Percentiles rank a stretch among this genome's conserved stretches.
phyloP scores from a whole-genome alignment of 2,888 invertebrate genomes.

The Drosophila austrosaltans region DNA sequence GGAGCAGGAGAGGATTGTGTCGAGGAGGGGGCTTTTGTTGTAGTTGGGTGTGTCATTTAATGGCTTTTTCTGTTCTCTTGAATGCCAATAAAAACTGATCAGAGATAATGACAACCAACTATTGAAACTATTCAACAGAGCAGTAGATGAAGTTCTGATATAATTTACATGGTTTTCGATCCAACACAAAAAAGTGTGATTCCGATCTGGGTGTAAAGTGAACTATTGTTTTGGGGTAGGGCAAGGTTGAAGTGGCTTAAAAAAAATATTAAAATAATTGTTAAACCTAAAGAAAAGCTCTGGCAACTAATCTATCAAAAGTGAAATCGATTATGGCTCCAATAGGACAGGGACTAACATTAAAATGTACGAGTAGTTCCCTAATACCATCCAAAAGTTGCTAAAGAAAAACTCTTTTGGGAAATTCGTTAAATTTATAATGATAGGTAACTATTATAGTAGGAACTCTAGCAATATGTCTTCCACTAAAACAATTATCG shows the following conservation, averaged over 20 bases:
- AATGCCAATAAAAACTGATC: constrained; percentile 43
- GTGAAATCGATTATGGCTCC: no score
- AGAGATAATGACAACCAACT: neutral
- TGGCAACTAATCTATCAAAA: no score
- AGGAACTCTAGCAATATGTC: no score
- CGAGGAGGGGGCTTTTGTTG: constrained; percentile 7
- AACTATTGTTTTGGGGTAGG: constrained; percentile 1
- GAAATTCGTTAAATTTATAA: no score
- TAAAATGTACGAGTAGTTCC: no score
- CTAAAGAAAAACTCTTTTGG: no score
- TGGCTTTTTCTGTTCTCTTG: constrained; percentile 53
- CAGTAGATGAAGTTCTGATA: constrained; percentile 31
- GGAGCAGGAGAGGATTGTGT: neutral
- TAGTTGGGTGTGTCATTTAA: constrained; percentile 69
- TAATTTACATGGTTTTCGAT: constrained; percentile 27
- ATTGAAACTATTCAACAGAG: constrained; percentile 9
- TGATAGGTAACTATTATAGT: no score
- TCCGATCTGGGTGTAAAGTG: neutral
- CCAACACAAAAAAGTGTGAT: neutral
- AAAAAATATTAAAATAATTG: neutral
- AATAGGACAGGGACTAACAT: no score
- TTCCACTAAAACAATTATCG: no score
- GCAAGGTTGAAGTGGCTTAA: neutral
- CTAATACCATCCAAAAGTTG: neutral
- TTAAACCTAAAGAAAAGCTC: neutral